Base-by-base conservation (phyloP, 2,797 vertebrate genomes). In the Staurois parvus region DNA sequence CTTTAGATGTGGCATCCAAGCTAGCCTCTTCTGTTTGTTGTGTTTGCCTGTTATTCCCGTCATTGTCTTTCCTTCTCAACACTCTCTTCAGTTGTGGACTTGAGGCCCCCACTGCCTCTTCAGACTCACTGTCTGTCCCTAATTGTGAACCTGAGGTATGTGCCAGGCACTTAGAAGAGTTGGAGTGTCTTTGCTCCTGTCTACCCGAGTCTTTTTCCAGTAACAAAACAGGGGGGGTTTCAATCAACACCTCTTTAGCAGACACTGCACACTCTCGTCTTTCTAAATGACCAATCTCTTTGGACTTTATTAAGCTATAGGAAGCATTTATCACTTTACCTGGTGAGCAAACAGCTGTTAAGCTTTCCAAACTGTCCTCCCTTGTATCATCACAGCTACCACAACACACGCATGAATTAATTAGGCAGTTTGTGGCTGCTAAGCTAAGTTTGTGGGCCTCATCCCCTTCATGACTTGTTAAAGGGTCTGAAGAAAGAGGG, bases 331-430 rank as follows among this genome's bases (percentile, higher is more conserved):
- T 93, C 88, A 97, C 89, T 21, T 94, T 88, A 86, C 91, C 92
- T 5, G 92, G 90, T 87, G 92, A 89, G 70, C 94, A 88, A 30
- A 94, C 95, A 89, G 91, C 92, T 89, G 91, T 95, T 87, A 96
- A 90, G 32, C 90, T 79, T 56, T 94, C 94, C 83, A 93, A 88
- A 1, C 88, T 28, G 0, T 98, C 97, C 76, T 98, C 97, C 42
- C 94, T 92, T 89, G 94, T 85, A 76, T 96, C 96, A 75, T 96
- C 94, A 17, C 97, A 98, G 92, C 95, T 96, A 69, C 96, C 95
- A n/a, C 98, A 99, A 92, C 98, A 99, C 80, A 99, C 97, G 0
- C 98, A 99, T 1, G 98, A 98, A 92, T 97, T 96, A 67, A 99
- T 96, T 81, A 99, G 95, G 93, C 97, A 96, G 90, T 95, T 96